A percentile compares a stretch with the other conserved stretches of the same genome.
Evolutionary conservation across 2,113 vertebrate species (phyloP).

Genomic region (Abramis brama): DNA sequence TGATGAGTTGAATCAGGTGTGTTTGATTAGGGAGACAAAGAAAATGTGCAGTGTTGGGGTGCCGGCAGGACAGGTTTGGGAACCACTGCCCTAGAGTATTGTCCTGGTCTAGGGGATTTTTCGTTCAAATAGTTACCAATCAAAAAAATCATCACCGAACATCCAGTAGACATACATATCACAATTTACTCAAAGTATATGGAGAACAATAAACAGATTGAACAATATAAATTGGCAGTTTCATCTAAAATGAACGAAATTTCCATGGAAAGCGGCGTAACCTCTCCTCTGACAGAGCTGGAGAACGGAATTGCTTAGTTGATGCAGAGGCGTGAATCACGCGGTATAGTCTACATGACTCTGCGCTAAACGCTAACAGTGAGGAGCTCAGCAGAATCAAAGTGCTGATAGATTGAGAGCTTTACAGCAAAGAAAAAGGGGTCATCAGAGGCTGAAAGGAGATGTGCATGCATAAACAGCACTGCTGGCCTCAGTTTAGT

Average conservation of each 20-base stretch:
- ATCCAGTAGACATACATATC: background rate
- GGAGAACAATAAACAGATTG: background rate
- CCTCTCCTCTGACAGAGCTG: background rate
- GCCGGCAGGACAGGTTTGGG: too few species aligned
- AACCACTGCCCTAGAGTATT: background rate
- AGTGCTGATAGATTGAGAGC: slow-evolving; percentile 28
- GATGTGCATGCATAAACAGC: slow-evolving; percentile 26
- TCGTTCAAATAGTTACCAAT: background rate
- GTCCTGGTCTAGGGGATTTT: background rate
- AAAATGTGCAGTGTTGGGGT: too few species aligned
- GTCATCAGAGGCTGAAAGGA: slow-evolving; percentile 29
- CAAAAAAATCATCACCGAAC: background rate
- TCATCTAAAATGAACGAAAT: background rate
- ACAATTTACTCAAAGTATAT: background rate
- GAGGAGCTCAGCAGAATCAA: slow-evolving; percentile 15
- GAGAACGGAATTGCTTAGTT: background rate
- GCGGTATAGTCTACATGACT: background rate
- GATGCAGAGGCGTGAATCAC: background rate
- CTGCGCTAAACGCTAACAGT: background rate
- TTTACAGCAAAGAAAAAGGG: slow-evolving; percentile 27
- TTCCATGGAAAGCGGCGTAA: background rate
- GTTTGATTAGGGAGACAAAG: too few species aligned
- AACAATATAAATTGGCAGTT: background rate
- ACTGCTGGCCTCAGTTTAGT: slow-evolving; percentile 25
- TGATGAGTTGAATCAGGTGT: too few species aligned